Evolutionary conservation across 2,888 invertebrate genomes (phyloP).

Genomic region (Heliconius ismenius): DNA sequence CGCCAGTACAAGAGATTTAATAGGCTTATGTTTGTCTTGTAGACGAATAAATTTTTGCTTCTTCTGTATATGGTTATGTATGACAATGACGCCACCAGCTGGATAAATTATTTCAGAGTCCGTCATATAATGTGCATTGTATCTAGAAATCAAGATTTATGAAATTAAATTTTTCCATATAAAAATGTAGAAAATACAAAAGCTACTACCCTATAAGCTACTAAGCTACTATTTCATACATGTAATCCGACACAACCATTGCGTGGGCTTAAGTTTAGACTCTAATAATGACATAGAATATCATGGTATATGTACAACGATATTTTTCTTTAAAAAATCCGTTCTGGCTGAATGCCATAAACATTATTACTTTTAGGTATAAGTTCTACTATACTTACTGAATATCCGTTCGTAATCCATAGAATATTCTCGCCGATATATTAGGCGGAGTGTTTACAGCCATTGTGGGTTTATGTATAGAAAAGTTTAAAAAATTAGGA

Average conservation of each 20-base stretch:
- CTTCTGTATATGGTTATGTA: conserved; percentile 87
- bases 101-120: conserved; percentile 91
- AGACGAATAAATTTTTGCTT: conserved; percentile 88
- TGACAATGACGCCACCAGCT: conserved; percentile 87
- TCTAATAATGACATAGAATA: background rate
- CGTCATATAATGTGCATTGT: conserved; percentile 87
- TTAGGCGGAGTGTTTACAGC: conserved; percentile 68
- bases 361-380: background rate
- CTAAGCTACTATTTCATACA: background rate
- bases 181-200: background rate
- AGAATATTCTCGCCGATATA: conserved; percentile 83
- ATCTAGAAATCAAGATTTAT: conserved; percentile 62
- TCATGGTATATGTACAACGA: background rate
- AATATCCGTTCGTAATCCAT: conserved; percentile 84
- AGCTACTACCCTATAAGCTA: no score
- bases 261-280: no score
- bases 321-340: background rate
- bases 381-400: conserved; percentile 64
- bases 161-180: background rate
- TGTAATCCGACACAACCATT: background rate
- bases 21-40: conserved; percentile 84
- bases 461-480: conserved; percentile 52
- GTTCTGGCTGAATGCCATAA: background rate
- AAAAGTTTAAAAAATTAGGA: background rate
- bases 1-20: conserved; percentile 84